These are phyloP conservation scores for Drosophila quasianomalipes DNA, from an alignment of 2,888 invertebrate genomes.

Conservation along the genomic window DNA sequence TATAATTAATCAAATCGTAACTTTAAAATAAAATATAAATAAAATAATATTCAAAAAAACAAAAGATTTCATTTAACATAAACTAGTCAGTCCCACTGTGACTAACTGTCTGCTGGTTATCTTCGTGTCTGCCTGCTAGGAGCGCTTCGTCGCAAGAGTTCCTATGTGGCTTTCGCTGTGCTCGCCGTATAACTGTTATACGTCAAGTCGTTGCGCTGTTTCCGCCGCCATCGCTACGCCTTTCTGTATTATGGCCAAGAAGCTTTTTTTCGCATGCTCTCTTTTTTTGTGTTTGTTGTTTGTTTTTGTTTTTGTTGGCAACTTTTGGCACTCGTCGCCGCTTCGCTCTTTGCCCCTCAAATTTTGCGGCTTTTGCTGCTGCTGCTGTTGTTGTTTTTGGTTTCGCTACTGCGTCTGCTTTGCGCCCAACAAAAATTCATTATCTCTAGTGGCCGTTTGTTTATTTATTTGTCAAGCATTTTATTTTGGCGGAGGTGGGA, in stretches of 20 bases:
- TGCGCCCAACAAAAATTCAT: constrained; percentile 62
- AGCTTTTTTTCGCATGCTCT: constrained; percentile 58
- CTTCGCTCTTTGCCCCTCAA: constrained; percentile 43
- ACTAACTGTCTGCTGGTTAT: constrained; percentile 39
- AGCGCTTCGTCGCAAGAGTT: constrained; percentile 17
- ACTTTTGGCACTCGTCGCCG: constrained; percentile 46
- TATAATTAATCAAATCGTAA: background rate
- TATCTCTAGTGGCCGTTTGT: constrained; percentile 73
- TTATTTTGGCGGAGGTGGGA: constrained; percentile 11
- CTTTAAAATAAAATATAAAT: background rate
- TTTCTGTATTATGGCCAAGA: constrained; percentile 31
- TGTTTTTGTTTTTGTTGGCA: constrained; percentile 74
- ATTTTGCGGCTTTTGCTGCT: constrained; percentile 58
- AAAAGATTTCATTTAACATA: background rate
- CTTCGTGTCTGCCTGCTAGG: constrained; percentile 48
- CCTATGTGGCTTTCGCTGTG: constrained; percentile 14
- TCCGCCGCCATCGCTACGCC: constrained; percentile 31
- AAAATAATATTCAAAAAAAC: background rate
- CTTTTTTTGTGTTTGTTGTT: constrained; percentile 57
- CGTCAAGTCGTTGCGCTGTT: constrained; percentile 47
- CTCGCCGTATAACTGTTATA: constrained; percentile 56
- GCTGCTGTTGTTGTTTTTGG: constrained; percentile 30
- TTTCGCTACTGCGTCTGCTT: constrained; percentile 19
- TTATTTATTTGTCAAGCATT: constrained; percentile 68
- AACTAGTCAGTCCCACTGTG: constrained; percentile 1